These are phyloP conservation scores for Crenuchus spilurus DNA, from an alignment of 2,797 vertebrate species.

Conservation along the genomic window DNA sequence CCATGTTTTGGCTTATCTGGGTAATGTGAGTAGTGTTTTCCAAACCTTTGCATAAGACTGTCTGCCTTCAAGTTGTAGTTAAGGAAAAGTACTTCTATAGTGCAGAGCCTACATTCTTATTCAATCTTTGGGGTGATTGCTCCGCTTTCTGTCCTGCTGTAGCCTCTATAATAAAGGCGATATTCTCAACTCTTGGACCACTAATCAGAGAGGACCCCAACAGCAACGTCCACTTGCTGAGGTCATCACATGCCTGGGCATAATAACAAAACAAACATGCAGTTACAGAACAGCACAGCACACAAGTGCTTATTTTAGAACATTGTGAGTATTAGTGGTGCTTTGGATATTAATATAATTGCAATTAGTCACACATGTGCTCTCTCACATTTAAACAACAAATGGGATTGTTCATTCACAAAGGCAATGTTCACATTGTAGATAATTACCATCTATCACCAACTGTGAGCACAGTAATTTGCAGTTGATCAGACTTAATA, in stretches of 20 bases:
- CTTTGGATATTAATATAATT: background rate
- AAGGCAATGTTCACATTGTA: too few relatives aligned
- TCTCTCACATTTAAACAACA: too few relatives aligned
- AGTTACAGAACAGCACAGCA: slow-evolving; percentile 2
- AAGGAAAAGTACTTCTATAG: slow-evolving; percentile 11
- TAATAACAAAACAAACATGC: slow-evolving; percentile 43
- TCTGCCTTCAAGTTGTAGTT: background rate
- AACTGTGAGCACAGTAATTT: too few relatives aligned
- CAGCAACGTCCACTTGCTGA: slow-evolving; percentile 88
- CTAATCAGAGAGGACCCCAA: slow-evolving; percentile 73
- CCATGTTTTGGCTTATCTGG: too few relatives aligned
- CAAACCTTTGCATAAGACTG: too few relatives aligned
- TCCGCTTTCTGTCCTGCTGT: slow-evolving; percentile 65
- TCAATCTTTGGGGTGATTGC: slow-evolving; percentile 55
- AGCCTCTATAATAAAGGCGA: slow-evolving; percentile 93
- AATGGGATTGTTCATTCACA: background rate
- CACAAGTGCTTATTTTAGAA: background rate
- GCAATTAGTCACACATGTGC: too few relatives aligned
- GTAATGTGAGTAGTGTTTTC: background rate
- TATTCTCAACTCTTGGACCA: slow-evolving; percentile 75
- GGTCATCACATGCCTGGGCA: slow-evolving; percentile 84
- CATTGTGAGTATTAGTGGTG: background rate
- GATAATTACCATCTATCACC: too few relatives aligned
- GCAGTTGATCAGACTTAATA: too few relatives aligned
- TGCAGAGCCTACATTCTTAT: slow-evolving; percentile 77